Evolutionary conservation across 2,888 invertebrate genomes (phyloP), one percentile per base, ranked within the genome.

Genomic region (Cosmopolites sordidus): DNA sequence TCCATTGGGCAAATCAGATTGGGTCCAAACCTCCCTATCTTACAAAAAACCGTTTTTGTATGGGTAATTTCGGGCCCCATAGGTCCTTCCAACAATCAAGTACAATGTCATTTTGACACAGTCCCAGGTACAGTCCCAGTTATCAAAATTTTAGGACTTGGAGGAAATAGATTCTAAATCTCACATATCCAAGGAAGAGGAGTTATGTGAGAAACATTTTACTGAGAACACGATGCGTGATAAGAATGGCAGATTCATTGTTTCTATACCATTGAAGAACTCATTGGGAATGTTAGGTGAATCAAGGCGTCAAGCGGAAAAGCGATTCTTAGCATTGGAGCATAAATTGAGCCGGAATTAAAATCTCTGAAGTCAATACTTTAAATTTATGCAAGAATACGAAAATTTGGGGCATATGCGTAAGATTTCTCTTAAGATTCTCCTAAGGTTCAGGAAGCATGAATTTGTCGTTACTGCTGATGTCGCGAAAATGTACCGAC

Each of bases 261-360:
- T n/a, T n/a, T n/a, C n/a, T n/a, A n/a, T n/a, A n/a, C n/a, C n/a
- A n/a, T n/a, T n/a, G n/a, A n/a, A n/a, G n/a, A n/a, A n/a, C n/a
- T n/a, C n/a, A n/a, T n/a, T 45, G 18, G 33, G 16, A 2, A 17
- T 33, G 14, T 27, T 54, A 46, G 54, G 49, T 1, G 30, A 33
- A 12, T 54, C 49, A 12, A 48, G 29, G 8, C 11, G 16, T n/a
- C 39, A 52, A 22, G 52, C 57, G 6, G 18, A 48, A 22, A 38
- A 43, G n/a, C 17, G 52, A 27, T 57, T 59, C 29, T 30, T 43
- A 16, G 22, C 33, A 3, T 41, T 59, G 12, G 52, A 59, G 18
- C 30, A 42, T 15, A 54, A 44, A n/a, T 14, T 49, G 15, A 6
- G 39, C 5, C 9, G 18, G 16, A 12, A 52, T 27, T 9, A 5